These are phyloP conservation scores for Podarcis cretensis DNA, from an alignment of 2,113 vertebrate species.

Conservation along the genomic window DNA sequence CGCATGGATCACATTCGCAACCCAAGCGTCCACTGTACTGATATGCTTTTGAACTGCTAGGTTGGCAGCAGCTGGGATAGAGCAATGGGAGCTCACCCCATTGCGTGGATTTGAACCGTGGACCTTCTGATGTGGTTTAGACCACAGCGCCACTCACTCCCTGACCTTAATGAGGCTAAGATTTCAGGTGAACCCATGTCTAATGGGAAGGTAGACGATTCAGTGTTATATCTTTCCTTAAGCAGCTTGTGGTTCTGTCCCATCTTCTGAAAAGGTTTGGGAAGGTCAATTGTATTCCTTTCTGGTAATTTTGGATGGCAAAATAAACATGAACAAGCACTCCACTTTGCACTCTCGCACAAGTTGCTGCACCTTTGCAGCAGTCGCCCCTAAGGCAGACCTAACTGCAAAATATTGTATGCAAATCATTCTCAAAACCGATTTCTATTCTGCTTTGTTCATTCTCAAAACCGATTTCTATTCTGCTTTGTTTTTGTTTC, in stretches of 20 bases:
- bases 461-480: background rate
- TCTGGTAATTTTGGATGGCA: background rate
- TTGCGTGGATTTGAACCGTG: too few species aligned
- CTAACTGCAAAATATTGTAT: background rate
- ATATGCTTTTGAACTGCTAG: too few species aligned
- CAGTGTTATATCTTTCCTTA: background rate
- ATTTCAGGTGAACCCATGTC: background rate
- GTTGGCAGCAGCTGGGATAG: too few species aligned
- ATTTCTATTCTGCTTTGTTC: background rate
- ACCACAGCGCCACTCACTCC: too few species aligned
- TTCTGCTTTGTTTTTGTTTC: background rate
- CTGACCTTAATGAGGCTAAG: background rate
- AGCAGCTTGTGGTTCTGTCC: background rate
- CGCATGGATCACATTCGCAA: too few species aligned
- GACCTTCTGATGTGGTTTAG: too few species aligned
- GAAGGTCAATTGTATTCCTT: background rate
- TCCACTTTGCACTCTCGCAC: background rate
- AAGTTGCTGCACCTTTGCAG: background rate
- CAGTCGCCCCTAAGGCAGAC: too few species aligned
- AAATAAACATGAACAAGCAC: background rate
- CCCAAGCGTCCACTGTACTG: too few species aligned
- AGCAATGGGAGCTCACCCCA: too few species aligned
- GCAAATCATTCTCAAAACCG: background rate
- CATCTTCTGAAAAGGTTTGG: conserved; percentile 15
- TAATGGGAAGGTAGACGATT: background rate